Conservation (phyloP, 2,797 vertebrate genomes). For the Loris lydekkerianus region DNA sequence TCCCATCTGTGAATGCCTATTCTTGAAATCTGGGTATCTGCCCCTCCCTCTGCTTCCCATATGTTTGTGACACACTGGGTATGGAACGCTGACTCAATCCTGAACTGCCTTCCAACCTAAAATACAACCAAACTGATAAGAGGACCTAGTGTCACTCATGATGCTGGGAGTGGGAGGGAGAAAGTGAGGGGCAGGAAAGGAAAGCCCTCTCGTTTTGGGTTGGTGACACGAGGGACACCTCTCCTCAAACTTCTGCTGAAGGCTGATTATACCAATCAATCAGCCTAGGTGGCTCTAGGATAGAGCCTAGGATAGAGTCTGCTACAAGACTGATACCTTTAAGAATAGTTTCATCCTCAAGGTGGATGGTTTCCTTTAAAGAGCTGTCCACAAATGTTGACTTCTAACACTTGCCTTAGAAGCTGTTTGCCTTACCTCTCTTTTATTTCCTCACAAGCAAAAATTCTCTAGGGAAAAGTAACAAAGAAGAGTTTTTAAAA, state of each 20-base stretch:
- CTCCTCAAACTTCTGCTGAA: not conserved
- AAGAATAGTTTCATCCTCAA: slow-evolving; percentile 56
- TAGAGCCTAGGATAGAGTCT: not conserved
- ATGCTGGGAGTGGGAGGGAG: not conserved
- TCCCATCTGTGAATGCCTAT: not conserved
- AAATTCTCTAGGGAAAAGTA: slow-evolving; percentile 31
- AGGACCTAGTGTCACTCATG: not conserved
- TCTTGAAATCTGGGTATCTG: not conserved
- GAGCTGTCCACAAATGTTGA: not conserved
- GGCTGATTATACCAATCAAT: not conserved
- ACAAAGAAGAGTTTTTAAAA: not conserved
- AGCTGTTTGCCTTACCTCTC: not conserved
- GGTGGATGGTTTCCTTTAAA: not conserved
- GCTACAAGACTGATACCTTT: not conserved
- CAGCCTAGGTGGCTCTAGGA: not conserved
- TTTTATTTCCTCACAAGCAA: not conserved
- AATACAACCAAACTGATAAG: not conserved
- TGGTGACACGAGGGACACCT: not conserved
- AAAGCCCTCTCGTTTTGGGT: not conserved
- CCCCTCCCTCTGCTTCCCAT: not conserved
- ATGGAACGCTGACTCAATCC: not conserved
- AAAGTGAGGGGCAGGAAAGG: fast-evolving
- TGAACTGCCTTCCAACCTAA: not conserved
- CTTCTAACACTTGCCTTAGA: slow-evolving; percentile 4
- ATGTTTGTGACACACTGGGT: not conserved